Base-by-base conservation (phyloP, 2,113 vertebrate species). In the Sprattus sprattus region DNA sequence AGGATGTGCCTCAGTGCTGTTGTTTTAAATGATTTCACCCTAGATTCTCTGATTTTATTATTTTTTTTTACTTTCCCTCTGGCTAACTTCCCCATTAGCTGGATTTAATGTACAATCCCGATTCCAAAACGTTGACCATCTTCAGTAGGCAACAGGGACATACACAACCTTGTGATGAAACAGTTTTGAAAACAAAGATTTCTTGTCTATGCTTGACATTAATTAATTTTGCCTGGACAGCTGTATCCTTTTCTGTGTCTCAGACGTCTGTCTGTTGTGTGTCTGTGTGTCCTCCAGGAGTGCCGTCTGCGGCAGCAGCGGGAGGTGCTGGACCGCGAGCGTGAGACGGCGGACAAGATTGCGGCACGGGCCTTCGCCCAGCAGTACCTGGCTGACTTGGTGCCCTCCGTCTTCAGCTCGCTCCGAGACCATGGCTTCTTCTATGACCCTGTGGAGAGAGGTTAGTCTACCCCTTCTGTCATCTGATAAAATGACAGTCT, bases 381-480 rank as follows among this genome's bases (percentile, higher is more conserved):
- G 90, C 94, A 88, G 54, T 97, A 97, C 91, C 87, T 99, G 92
- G 89, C 95, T n/a, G 95, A 96, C 89, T 96, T 99, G 9, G 89
- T 98, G 32, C 97, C 97, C 0, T 93, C 96, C 0, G 96, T 97
- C 64, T 97, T 97, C 54, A 90, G 81, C 88, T 96, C 93, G 0
- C 96, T 99, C 87, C 92, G 88, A 52, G 94, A 93, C 0, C 92
- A 94, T 1, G 98, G 98, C 6, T 98, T 95, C 93, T 98, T 99
- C 88, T 96, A 96, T n/a, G 96, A 99, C 85, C 95, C 96, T 2
- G 75, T 97, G 85, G 93, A 97, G 92, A 97, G 94, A 95, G 97
- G 97, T 98, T 60, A 60, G 93, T 85, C 18, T 25, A 25, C 7
- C n/a, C 11, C 60, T 25, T n/a, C 11, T 2, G 22, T 64, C 60